Conservation (phyloP, 2,888 invertebrate species). For the Himalopsyche anomala region DNA sequence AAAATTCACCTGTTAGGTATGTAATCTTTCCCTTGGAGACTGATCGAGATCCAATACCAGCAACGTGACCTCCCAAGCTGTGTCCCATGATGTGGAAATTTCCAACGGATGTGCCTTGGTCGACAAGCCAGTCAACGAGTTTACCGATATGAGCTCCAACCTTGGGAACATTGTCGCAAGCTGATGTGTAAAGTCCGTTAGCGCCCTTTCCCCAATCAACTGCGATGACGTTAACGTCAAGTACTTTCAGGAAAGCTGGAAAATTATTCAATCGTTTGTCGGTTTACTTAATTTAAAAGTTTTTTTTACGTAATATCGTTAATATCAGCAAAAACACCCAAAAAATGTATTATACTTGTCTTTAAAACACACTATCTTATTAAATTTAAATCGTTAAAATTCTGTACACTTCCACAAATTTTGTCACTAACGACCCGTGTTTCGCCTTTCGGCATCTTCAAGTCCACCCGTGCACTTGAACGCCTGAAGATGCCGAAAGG, state of each 20-base stretch:
- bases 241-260: constrained; percentile 57
- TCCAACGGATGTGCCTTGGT: constrained; percentile 39
- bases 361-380: too few species aligned
- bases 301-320: too few species aligned
- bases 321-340: too few species aligned
- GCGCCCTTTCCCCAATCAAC: constrained; percentile 61
- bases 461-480: too few species aligned
- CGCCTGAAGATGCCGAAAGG: too few species aligned
- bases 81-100: constrained; percentile 63
- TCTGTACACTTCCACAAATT: too few species aligned
- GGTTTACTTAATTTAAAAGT: too few species aligned
- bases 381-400: too few species aligned
- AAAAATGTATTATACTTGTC: too few species aligned
- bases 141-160: constrained; percentile 51
- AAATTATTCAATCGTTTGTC: not conserved
- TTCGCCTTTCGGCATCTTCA: too few species aligned
- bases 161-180: constrained; percentile 51
- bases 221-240: constrained; percentile 59
- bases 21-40: constrained; percentile 55
- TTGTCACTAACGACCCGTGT: too few species aligned
- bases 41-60: constrained; percentile 57
- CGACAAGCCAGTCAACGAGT: constrained; percentile 58
- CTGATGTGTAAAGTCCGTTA: constrained; percentile 51
- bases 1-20: constrained; percentile 55
- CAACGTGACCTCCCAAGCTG: constrained; percentile 63